Conservation (phyloP, 2,797 vertebrate species). For the Orestias chungarensis region DNA sequence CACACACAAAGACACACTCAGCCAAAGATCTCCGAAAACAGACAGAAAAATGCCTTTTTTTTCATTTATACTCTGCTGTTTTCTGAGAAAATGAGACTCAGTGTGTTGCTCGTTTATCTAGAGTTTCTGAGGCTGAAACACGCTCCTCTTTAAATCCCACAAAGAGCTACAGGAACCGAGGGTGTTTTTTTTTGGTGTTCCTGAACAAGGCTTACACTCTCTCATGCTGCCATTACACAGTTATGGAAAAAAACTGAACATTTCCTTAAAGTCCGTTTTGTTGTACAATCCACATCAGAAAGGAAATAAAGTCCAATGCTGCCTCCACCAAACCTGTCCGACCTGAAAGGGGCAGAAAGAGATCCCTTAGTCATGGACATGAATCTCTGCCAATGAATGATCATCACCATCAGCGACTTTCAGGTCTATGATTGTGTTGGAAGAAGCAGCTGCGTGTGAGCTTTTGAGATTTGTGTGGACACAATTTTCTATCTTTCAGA, state of each 20-base stretch:
- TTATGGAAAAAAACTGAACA: slow-evolving; percentile 49
- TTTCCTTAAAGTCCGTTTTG: slow-evolving; percentile 62
- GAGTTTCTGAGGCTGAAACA: slow-evolving; percentile 25
- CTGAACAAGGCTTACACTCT: slow-evolving; percentile 41
- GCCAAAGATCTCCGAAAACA: slow-evolving; percentile 11
- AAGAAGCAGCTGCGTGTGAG: too few species aligned
- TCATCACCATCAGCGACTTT: too few species aligned
- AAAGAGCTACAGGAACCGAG: slow-evolving; percentile 37
- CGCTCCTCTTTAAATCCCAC: slow-evolving; percentile 39
- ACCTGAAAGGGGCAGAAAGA: slow-evolving; percentile 39
- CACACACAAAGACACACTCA: slow-evolving; percentile 3
- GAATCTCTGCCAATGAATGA: too few species aligned
- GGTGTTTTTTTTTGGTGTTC: slow-evolving; percentile 42
- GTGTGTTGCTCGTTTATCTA: too few species aligned
- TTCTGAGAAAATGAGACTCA: slow-evolving; percentile 18
- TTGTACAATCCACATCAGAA: slow-evolving; percentile 58
- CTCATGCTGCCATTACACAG: slow-evolving; percentile 68
- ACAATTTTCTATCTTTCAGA: too few species aligned
- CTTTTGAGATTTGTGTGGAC: too few species aligned
- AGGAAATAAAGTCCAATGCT: slow-evolving; percentile 37
- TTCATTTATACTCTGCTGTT: slow-evolving; percentile 41
- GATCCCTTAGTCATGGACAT: too few species aligned
- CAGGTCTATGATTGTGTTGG: too few species aligned
- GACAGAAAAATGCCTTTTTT: slow-evolving; percentile 27
- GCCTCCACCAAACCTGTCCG: slow-evolving; percentile 19